Evolutionary conservation across 2,888 invertebrate species (phyloP).

Genomic region (Syrista parreyssii): DNA sequence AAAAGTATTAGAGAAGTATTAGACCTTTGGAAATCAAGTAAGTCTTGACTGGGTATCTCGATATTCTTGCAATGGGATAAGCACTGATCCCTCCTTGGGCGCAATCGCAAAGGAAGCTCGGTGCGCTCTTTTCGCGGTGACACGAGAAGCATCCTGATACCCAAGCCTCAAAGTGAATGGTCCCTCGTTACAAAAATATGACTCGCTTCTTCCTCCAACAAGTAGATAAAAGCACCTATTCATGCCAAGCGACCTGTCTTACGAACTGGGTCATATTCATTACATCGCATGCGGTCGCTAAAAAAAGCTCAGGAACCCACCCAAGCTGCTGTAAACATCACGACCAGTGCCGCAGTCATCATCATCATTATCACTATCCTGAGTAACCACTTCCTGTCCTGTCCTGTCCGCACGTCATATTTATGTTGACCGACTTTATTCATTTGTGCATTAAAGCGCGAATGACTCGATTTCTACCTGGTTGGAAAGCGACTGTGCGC

Average conservation of each 20-base stretch:
- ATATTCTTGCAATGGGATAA: not conserved
- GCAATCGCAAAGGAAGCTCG: not conserved
- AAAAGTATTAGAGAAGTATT: not conserved
- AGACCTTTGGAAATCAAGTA: not conserved
- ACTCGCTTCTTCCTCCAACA: conserved; percentile 34
- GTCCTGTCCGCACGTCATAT: not conserved
- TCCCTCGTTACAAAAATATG: conserved; percentile 36
- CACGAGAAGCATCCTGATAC: not conserved
- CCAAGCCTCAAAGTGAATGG: not conserved
- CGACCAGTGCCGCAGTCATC: not conserved
- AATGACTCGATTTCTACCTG: not conserved
- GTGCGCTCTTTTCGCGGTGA: not conserved
- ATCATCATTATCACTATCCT: not conserved
- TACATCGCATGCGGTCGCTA: conserved; percentile 37
- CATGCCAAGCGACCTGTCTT: conserved; percentile 34
- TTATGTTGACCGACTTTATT: not conserved
- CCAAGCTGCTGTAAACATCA: not conserved
- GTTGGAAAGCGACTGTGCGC: not conserved
- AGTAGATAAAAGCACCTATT: conserved; percentile 54
- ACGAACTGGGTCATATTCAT: conserved; percentile 59
- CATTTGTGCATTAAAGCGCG: not conserved
- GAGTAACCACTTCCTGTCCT: not conserved
- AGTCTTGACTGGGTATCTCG: not conserved
- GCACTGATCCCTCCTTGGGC: not conserved
- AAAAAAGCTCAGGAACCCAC: conserved; percentile 16